Conservation (phyloP, 2,888 invertebrate species). For the Drosophila koepferae region DNA sequence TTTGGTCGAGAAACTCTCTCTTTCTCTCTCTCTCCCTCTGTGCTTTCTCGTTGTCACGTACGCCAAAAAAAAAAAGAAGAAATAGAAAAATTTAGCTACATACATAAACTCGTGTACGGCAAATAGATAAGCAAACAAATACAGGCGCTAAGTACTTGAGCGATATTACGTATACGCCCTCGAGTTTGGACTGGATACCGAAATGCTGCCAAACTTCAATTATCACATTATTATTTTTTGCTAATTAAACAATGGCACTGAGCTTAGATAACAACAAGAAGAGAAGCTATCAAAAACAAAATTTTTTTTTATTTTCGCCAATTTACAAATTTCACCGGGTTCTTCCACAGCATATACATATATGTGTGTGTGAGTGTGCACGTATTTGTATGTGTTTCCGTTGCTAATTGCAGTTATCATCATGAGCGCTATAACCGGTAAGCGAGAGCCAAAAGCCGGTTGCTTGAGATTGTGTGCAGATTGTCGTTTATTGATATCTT, state of each 20-base stretch:
- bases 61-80: conserved; percentile 41
- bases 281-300: conserved; percentile 1
- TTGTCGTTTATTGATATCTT: conserved; percentile 23
- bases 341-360: neutral
- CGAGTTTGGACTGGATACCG: conserved; percentile 29
- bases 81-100: conserved; percentile 1
- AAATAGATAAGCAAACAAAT: conserved; percentile 72
- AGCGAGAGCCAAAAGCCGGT: conserved; percentile 27
- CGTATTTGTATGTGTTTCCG: conserved; percentile 24
- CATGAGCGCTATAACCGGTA: conserved; percentile 23
- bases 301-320: conserved; percentile 22
- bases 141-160: conserved; percentile 44
- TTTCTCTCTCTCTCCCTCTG: conserved; percentile 8
- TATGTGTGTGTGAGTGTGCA: conserved; percentile 3
- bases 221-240: conserved; percentile 67
- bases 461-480: conserved; percentile 29
- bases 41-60: conserved; percentile 64
- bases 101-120: conserved; percentile 52
- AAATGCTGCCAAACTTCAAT: conserved; percentile 66
- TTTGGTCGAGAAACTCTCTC: conserved; percentile 5
- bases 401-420: conserved; percentile 62
- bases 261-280: conserved; percentile 42
- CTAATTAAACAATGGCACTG: conserved; percentile 54
- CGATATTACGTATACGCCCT: conserved; percentile 58
- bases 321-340: conserved; percentile 33